Evolutionary conservation across 1,140 invertebrate genomes (phyloP), one percentile per base, ranked within the genome.

Genomic region (Venturia canescens): DNA sequence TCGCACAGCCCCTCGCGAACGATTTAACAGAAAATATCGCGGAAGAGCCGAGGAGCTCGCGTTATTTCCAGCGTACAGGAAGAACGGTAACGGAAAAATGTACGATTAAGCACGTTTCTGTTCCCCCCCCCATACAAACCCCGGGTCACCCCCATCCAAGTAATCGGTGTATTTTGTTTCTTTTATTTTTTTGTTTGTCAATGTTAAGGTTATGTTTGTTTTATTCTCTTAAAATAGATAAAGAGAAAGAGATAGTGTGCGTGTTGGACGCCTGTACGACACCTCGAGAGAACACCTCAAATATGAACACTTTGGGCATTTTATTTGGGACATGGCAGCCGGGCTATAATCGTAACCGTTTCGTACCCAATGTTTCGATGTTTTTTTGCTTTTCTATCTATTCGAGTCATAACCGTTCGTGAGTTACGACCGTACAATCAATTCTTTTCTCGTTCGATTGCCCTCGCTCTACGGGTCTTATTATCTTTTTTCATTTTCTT

Each of bases 271-370:
- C 86, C 85, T 84, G 83, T 86, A 88, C 82, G 82, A 84, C 86
- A 88, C 85, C 83, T 85, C 83, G 83, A 88, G 86, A 69, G 27
- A 88, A 89, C 82, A 88, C 81, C 85, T 88, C 83, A 87, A 85
- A 86, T 87, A 88, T 90, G 89, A 91, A 91, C 89, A 91, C 90
- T 91, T 91, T 87, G 87, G 89, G 88, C 88, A 89, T 85, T n/a
- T 88, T 83, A 81, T 89, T 88, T 87, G 81, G 87, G 87, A 86
- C 86, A 83, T 86, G 86, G 83, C 83, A 86, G 84, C 84, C 87
- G 86, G 85, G 84, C 82, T 80, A 84, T 79, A 70, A 72, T 21
- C 70, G 57, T 75, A 38, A 63, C 75, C 23, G n/a, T 66, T 23
- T 16, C 57, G 9, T 34, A 57, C 6, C 27, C 78, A 15, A 44